These are phyloP conservation scores for Anoplophora glabripennis DNA, from an alignment of 1,140 invertebrate species.

Conservation along the genomic window DNA sequence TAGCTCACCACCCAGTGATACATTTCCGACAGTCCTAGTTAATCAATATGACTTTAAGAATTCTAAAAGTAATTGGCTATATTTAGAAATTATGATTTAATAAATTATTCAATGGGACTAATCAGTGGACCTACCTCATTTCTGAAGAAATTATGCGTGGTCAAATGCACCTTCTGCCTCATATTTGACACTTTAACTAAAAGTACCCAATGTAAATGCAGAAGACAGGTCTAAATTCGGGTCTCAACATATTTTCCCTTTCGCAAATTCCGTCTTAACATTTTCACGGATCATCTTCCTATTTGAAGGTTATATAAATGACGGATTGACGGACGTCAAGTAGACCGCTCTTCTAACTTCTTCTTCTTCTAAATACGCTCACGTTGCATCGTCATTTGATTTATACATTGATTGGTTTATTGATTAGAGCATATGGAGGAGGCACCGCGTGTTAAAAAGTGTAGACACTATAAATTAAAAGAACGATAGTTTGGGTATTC, in stretches of 20 bases:
- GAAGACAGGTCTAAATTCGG: neutral
- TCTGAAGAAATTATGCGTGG: constrained; percentile 6
- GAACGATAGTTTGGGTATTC: no score
- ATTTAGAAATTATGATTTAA: no score
- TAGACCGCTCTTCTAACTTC: no score
- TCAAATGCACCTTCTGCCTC: neutral
- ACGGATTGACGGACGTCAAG: no score
- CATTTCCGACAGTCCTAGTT: neutral
- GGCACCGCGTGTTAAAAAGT: no score
- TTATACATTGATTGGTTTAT: no score
- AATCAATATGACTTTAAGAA: neutral
- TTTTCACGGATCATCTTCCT: constrained; percentile 12
- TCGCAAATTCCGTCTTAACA: neutral
- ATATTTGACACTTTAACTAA: neutral
- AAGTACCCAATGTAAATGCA: neutral
- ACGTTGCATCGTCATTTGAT: no score
- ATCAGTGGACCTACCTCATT: neutral
- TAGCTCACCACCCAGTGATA: neutral
- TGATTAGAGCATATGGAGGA: no score
- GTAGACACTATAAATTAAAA: no score
- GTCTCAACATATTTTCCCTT: constrained; percentile 6
- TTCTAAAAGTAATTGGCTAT: neutral
- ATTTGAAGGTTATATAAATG: no score
- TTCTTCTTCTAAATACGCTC: no score
- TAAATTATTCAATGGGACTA: neutral